phyloP scores from a whole-genome alignment of 2,888 invertebrate species.

The Caprella mutica region DNA sequence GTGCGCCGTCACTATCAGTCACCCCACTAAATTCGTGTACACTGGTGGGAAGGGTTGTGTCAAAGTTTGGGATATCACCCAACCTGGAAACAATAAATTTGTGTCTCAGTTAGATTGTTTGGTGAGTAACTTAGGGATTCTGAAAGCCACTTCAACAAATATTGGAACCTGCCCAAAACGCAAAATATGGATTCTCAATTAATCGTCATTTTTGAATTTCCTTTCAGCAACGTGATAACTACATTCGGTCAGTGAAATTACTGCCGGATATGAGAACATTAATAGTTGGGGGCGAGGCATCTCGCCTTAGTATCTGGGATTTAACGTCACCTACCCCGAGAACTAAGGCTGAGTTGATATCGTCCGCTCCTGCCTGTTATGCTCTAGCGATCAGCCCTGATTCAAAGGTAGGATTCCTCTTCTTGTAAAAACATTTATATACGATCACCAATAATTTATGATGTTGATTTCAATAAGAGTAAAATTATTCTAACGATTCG shows the following conservation, averaged over 20 bases:
- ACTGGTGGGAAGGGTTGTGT: constrained; percentile 96
- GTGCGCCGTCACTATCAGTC: constrained; percentile 90
- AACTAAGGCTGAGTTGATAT: constrained; percentile 85
- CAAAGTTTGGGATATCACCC: constrained; percentile 89
- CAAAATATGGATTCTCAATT: neutral
- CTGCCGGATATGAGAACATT: constrained; percentile 85
- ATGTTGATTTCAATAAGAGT: too few relatives aligned
- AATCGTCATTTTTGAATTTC: neutral
- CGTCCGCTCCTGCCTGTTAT: constrained; percentile 89
- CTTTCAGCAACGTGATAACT: constrained; percentile 79
- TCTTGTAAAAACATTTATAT: too few relatives aligned
- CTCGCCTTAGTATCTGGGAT: constrained; percentile 92
- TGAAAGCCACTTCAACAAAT: neutral
- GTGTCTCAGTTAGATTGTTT: constrained; percentile 78
- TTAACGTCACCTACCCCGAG: constrained; percentile 77
- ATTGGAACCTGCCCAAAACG: neutral
- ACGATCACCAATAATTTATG: too few relatives aligned
- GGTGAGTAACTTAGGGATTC: too few relatives aligned
- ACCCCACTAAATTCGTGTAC: constrained; percentile 80
- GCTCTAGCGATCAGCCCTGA: constrained; percentile 94
- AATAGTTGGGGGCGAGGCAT: constrained; percentile 93
- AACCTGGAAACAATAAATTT: constrained; percentile 69
- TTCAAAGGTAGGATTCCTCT: constrained; percentile 53
- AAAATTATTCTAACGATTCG: too few relatives aligned
- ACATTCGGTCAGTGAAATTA: constrained; percentile 89